Evolutionary conservation across 1,140 invertebrate species (phyloP).

Genomic region (Drosophila orena): DNA sequence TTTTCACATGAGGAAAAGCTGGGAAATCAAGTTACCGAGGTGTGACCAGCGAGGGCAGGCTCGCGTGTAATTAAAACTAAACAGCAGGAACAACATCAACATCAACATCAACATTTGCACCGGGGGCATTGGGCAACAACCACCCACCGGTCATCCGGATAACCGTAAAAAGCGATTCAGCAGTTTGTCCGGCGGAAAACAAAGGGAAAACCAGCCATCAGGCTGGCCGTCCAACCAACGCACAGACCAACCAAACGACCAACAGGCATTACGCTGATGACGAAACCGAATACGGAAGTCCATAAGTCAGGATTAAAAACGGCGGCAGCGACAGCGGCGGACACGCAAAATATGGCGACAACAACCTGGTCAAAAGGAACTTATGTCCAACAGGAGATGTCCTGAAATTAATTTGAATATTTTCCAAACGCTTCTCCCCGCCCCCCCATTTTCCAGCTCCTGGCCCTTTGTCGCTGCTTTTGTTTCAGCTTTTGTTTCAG

Average conservation of each 20-base stretch:
- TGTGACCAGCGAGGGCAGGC: conserved; percentile 56
- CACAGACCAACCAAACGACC: conserved; percentile 3
- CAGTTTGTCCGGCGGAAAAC: conserved; percentile 48
- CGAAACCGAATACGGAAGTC: conserved; percentile 59
- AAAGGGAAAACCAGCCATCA: conserved; percentile 18
- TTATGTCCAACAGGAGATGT: conserved; percentile 21
- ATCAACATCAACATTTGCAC: conserved; percentile 14
- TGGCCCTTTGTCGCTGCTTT: conserved; percentile 32
- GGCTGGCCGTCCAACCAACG: conserved; percentile 5
- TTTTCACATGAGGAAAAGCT: conserved; percentile 24
- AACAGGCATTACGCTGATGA: conserved; percentile 60
- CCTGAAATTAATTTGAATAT: conserved; percentile 80
- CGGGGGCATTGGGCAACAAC: not conserved
- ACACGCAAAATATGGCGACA: conserved; percentile 70
- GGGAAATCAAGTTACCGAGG: conserved; percentile 55
- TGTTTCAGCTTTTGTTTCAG: conserved; percentile 38
- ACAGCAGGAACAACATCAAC: conserved; percentile 52
- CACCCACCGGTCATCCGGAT: conserved; percentile 20
- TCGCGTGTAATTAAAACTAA: conserved; percentile 81
- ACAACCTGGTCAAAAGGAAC: conserved; percentile 55
- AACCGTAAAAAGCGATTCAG: conserved; percentile 49
- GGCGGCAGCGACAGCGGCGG: conserved; percentile 12
- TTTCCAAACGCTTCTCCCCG: conserved; percentile 50
- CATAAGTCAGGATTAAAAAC: conserved; percentile 80
- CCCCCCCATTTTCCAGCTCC: conserved; percentile 5